Base-by-base conservation (phyloP, 2,797 vertebrate genomes). In the Varecia variegata region DNA sequence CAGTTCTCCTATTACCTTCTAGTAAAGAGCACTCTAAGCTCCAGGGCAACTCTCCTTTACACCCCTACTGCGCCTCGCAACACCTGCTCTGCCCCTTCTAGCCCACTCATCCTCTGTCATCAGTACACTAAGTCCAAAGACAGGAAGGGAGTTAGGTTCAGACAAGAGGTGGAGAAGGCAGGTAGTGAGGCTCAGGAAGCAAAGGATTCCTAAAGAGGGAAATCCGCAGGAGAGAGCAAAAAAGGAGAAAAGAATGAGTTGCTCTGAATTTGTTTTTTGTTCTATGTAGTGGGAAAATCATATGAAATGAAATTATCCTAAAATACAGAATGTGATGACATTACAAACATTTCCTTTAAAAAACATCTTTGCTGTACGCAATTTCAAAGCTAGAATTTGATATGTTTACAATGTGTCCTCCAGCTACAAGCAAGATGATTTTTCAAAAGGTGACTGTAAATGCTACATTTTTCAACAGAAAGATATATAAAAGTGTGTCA, bases 401-500 rank as follows among this genome's bases (percentile, higher is more conserved):
- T 56, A 32, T 92, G 40, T 91, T 91, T 54, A 86, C 58, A 62
- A 70, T 32, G 4, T 54, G 40, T 92, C 89, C 94, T 93, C 79
- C 14, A 86, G 70, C 32, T 73, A 86, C 3, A 93, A 94, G 56
- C 30, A 92, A 94, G 58, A 88, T 52, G 25, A 84, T 88, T 96
- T 96, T 85, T 97, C 88, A 93, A 81, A 92, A 93, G n/a, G 2
- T 71, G 67, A 93, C 79, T n/a, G 1, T 47, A 95, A 96, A 90
- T n/a, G 43, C 35, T 90, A 77, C 20, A 89, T 71, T 96, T 95
- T 96, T 93, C 90, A 94, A 93, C 38, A 81, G 25, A 92, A 90
- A 90, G 52, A 86, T 43, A 76, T 17, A 47, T 70, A 94, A 60
- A 56, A 82, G n/a, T 30, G 10, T 95, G 90, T 76, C 94, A 87